Evolutionary conservation across 2,797 vertebrate genomes (phyloP), one percentile per base, ranked within the genome.

Genomic region (Pteronotus mesoamericanus): DNA sequence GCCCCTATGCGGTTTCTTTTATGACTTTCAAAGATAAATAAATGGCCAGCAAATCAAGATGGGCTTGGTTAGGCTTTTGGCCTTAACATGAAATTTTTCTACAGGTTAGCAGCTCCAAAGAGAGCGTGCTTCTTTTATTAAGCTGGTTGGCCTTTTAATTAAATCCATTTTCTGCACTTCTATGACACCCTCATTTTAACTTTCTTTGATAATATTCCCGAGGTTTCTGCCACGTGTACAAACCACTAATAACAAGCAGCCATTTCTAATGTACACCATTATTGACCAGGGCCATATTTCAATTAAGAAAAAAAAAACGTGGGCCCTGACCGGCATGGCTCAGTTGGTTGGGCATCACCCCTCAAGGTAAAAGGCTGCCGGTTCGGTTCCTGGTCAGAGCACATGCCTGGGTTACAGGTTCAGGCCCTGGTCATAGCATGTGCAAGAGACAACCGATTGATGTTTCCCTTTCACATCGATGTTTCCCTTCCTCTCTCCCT

Each of bases 11-110:
- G 2, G 53, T 42, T 96, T 96, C 64, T 79, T 68, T 44, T 95
- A 96, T 93, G 96, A 94, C 86, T 98, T 88, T 74, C 94, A 97
- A 69, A 42, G 78, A 97, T 96, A 96, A 97, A 94, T 4, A 44
- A 93, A 57, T 12, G 72, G 37, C n/a, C 89, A 77, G 55, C 75
- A 74, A 94, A 91, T 91, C 86, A 89, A 93, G 94, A 74, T 24
- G 80, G 37, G 26, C 15, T 94, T 85, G 24, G 68, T 82, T 96
- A 94, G 18, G 42, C 10, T 92, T 97, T 97, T 88, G 51, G 93
- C 71, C 87, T 0, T 5, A 34, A 96, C 59, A 87, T 74, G 19
- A 22, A 93, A 95, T 91, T 68, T 80, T 0, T 93, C 37, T 53
- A 21, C 2, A 69, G 51, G 69, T 96, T 96, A 92, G 86, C 59